Base-by-base conservation (phyloP, 1,140 invertebrate genomes). In the Macrosteles quadrilineatus region DNA sequence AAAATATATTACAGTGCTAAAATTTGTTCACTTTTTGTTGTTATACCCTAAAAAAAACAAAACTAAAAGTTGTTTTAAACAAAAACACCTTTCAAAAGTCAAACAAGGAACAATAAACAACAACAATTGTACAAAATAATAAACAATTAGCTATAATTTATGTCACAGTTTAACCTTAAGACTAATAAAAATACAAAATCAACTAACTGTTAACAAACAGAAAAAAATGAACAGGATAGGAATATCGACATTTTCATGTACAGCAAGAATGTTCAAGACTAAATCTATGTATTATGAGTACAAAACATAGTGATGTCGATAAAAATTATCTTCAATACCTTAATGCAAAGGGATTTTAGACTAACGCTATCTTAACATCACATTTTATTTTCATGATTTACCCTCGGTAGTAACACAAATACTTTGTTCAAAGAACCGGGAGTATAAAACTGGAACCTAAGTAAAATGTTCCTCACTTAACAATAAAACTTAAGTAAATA, bases 131-230 rank as follows among this genome's bases (percentile, higher is more conserved):
- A 50, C 3, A 50, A 50, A 50, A 50, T 50, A 50, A 50, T 50
- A 50, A 50, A 50, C 47, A 50, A 50, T 50, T 6, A 50, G 47
- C n/a, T 50, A 50, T 50, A 50, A 50, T 50, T 50, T 50, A 50
- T 50, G 4, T 50, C 21, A 50, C 3, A 50, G 3, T 19, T 21
- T 50, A 6, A 50, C 3, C 47, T 19, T 21, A 19, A 6, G n/a
- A 50, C 14, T 21, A 50, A 4, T 50, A 11, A 4, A 50, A 50
- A 21, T 19, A 21, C n/a, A 50, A 17, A 19, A 9, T 11, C n/a
- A n/a, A n/a, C n/a, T 50, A 50, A 11, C 14, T 6, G 14, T 50
- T 11, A 50, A 50, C 47, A 19, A 21, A 4, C 3, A 21, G n/a
- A 21, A 50, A 17, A 50, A 50, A 3, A 50, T 50, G n/a, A n/a